Evolutionary conservation across 2,797 vertebrate genomes (phyloP), one percentile per base, ranked within the genome.

Genomic region (Picus viridis): DNA sequence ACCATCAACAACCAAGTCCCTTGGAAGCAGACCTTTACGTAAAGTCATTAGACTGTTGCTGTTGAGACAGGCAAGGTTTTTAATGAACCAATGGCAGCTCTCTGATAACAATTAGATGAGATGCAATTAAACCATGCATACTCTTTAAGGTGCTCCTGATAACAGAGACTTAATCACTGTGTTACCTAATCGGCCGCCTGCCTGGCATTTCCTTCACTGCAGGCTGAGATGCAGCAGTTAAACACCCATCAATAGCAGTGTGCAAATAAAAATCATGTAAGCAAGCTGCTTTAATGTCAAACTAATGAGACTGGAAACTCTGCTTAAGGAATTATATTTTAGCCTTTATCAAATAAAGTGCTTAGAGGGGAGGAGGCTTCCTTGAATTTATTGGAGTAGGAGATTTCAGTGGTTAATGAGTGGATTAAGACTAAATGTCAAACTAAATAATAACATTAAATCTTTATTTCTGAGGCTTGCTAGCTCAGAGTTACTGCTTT

Each of bases 21-120:
- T 63, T 65, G 36, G 49, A 95, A 94, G 27, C 32, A 91, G 63
- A 57, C 34, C 74, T 95, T 96, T 86, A 3, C 72, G 34, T 18
- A 79, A 92, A 92, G 32, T 70, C 81, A 89, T 90, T 84, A 94
- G 64, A 59, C 54, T 79, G 54, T 32, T 92, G n/a, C 45, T 90
- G 45, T 96, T 90, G 92, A 5, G 0, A 77, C 24, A 69, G 76
- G 41, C 47, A 87, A 93, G 64, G n/a, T 74, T 90, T 93, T 73
- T 83, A 93, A 91, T 82, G 81, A 91, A 79, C 80, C 90, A 93
- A 68, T 88, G 76, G 83, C 68, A 78, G 32, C 62, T 88, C 12
- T 5, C 71, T 93, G 92, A 82, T 85, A 93, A 91, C 88, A 92
- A 94, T 80, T 90, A 89, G 84, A 92, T 84, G 72, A 92, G 56